Conservation (phyloP, 1,140 invertebrate species). For the Drosophila pectinifera region DNA sequence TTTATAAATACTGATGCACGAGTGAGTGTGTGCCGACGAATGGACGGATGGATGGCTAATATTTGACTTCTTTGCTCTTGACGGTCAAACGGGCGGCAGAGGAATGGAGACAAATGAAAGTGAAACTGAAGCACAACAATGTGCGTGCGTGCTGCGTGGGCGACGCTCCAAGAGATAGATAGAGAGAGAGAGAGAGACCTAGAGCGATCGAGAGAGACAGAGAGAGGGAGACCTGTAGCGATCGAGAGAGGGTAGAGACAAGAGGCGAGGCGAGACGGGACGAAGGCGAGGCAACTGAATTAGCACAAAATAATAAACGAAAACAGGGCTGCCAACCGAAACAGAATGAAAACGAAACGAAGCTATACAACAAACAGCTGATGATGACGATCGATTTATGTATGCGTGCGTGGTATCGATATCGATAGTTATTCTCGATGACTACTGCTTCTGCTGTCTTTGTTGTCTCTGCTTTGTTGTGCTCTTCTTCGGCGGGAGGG, state of each 20-base stretch:
- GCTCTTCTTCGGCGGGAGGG: conserved; percentile 8
- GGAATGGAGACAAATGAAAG: conserved; percentile 38
- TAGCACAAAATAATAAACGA: conserved; percentile 41
- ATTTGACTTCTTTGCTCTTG: conserved; percentile 78
- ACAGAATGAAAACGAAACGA: conserved; percentile 24
- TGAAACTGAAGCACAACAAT: conserved; percentile 38
- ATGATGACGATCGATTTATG: conserved; percentile 12
- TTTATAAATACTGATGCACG: conserved; percentile 1
- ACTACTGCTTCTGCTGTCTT: too few relatives aligned
- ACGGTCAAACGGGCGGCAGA: conserved; percentile 24
- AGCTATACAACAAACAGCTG: conserved; percentile 47
- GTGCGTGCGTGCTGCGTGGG: conserved; percentile 62
- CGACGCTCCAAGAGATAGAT: conserved; percentile 13
- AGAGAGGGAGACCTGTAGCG: background rate
- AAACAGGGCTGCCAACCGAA: conserved; percentile 15
- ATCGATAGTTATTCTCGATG: conserved; percentile 27
- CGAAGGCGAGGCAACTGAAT: conserved; percentile 1
- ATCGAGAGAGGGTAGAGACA: conserved; percentile 5
- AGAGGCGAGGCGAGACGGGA: background rate
- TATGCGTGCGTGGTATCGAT: conserved; percentile 2
- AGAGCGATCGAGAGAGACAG: conserved; percentile 1
- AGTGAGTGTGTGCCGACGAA: background rate
- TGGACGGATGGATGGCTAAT: conserved; percentile 37
- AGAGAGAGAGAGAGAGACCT: background rate
- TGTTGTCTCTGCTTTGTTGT: background rate